Evolutionary conservation across 2,113 vertebrate genomes (phyloP), one percentile per base, ranked within the genome.

Genomic region (Rhizomys pruinosus): DNA sequence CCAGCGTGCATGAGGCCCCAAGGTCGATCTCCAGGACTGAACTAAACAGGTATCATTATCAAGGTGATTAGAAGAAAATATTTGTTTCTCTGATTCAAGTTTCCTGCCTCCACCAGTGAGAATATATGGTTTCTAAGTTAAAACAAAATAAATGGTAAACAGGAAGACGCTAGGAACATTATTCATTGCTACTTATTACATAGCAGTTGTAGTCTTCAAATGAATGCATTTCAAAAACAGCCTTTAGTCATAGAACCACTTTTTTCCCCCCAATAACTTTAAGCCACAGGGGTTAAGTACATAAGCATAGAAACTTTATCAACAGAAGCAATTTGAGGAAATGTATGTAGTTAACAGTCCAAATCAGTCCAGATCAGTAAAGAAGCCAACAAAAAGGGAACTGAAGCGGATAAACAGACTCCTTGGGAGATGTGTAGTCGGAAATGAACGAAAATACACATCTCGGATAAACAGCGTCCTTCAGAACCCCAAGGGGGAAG

Each of bases 11-110:
- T 59, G n/a, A 61, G 6, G 52, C 37, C 52, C n/a, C 59, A n/a
- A 19, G n/a, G 59, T 87, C 42, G 27, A 87, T 42, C n/a, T 52
- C 52, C 52, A 73, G 39, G 61, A 66, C 39, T 22, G 39, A 17
- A 63, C 10, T 42, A 12, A 59, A 37, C 25, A 23, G 23, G 4
- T 25, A 32, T 29, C 13, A 87, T 6, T 42, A 88, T 72, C 37
- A 87, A 64, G 23, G 71, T 78, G 69, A 94, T 39, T 37, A 77
- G 66, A 89, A 69, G 61, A 93, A 90, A 80, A 93, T 47, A 87
- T 9, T 91, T 96, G 71, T 74, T 59, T 91, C 63, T 82, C 61
- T 90, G 71, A 77, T 89, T 93, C 66, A 84, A 69, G 74, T 71
- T 42, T 89, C 19, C 69, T 37, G 37, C 63, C 47, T 72, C 42